Base-by-base conservation (phyloP, 2,888 invertebrate genomes). In the Anticlea derivata region DNA sequence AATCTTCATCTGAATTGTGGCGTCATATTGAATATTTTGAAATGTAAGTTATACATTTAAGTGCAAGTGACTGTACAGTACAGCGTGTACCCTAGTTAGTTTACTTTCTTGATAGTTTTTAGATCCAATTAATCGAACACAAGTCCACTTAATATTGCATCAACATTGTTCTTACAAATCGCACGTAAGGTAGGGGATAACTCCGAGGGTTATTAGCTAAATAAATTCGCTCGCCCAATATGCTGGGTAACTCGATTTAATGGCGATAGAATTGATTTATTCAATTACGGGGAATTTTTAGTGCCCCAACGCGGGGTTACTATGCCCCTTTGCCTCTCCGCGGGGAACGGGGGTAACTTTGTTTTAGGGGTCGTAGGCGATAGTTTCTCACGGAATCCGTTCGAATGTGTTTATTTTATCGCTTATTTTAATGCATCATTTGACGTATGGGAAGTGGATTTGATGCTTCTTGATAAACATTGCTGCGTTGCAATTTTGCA, bases 261-360 rank as follows among this genome's bases (percentile, higher is more conserved):
- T 90, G 85, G 88, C 84, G 83, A 87, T 88, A 83, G 89, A 88
- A 90, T 89, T 88, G 89, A 90, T 88, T 90, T 89, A 90, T 89
- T 90, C 90, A 89, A 89, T 90, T 90, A 90, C 76, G 83, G 82
- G 87, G 87, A 89, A 89, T 89, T 90, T 90, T 90, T 89, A 89
- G 86, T 85, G 78, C 87, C 86, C 86, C 77, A 76, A 73, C 68
- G 84, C 31, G 37, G 37, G 37, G 44, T 20, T 20, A 20, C 11
- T 3, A 20, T 45, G 30, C 45, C 45, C 45, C 45, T 37, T 29
- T 13, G n/a, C 20, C 4, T 4, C 17, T 17, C 17, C 17, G 4
- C 17, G 17, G 17, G 17, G 17, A 17, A 34, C 10, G 77, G 76
- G 82, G 83, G 61, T 82, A 83, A 86, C 86, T 86, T 88, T 87